These are phyloP conservation scores for Gerris lacustris DNA, from an alignment of 2,888 invertebrate species.

Conservation along the genomic window DNA sequence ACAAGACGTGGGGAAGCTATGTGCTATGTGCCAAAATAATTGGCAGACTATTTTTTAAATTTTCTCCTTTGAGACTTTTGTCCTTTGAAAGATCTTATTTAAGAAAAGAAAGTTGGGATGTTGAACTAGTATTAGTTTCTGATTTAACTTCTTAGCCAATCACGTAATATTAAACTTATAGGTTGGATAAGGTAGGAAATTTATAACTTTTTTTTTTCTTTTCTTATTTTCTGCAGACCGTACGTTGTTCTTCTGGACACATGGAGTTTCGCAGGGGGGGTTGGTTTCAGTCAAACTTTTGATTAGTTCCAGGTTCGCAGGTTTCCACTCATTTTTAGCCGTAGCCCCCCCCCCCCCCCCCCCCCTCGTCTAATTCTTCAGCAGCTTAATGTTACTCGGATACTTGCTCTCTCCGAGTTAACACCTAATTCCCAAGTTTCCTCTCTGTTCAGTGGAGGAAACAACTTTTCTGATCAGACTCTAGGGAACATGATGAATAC, in stretches of 20 bases:
- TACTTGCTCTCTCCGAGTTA: neutral
- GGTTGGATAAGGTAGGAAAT: neutral
- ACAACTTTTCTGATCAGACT: neutral
- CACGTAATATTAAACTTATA: too few species aligned
- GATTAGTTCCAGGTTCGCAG: neutral
- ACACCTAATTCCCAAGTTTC: conserved; percentile 1
- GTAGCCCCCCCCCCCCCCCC: neutral
- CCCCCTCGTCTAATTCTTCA: neutral
- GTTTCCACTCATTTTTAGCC: neutral
- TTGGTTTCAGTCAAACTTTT: conserved; percentile 1
- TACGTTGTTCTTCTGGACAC: neutral
- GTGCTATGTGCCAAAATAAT: too few species aligned
- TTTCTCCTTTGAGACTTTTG: too few species aligned
- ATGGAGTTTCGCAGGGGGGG: neutral
- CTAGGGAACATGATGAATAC: neutral
- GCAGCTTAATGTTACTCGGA: neutral
- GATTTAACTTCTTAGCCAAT: too few species aligned
- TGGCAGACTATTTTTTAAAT: too few species aligned
- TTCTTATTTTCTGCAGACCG: neutral
- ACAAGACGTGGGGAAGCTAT: too few species aligned
- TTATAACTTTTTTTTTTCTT: neutral
- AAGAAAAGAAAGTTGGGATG: too few species aligned
- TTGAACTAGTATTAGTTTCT: too few species aligned
- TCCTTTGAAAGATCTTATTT: too few species aligned
- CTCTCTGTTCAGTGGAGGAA: neutral